phyloP scores from a whole-genome alignment of 2,113 vertebrate genomes.

The Ochotona curzoniae region DNA sequence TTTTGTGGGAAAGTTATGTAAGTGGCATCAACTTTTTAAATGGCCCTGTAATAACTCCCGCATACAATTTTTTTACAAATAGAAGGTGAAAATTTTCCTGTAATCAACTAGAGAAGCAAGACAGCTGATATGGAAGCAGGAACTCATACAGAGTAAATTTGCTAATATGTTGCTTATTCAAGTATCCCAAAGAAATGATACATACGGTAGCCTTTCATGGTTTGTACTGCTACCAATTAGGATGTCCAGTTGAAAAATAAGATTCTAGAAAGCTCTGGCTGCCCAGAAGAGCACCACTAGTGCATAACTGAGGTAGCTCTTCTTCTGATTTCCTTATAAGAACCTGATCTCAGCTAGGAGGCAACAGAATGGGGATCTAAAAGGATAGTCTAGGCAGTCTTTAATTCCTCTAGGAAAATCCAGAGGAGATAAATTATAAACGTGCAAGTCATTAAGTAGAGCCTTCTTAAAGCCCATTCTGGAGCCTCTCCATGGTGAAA shows the following conservation, averaged over 20 bases:
- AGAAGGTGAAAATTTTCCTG: background rate
- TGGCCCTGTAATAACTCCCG: background rate
- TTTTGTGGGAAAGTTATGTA: constrained; percentile 12
- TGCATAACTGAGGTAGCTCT: background rate
- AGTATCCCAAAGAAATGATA: background rate
- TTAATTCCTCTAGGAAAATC: background rate
- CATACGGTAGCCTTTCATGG: background rate
- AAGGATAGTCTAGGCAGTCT: background rate
- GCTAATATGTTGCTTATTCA: background rate
- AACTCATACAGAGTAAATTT: background rate
- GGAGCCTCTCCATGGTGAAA: background rate
- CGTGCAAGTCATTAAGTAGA: background rate
- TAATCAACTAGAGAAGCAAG: background rate
- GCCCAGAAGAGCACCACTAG: background rate
- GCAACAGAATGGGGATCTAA: background rate
- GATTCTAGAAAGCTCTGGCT: background rate
- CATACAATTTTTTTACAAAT: constrained; percentile 18
- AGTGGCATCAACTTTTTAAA: constrained; percentile 28
- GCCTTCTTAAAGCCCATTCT: background rate
- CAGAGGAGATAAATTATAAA: background rate
- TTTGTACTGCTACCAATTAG: background rate
- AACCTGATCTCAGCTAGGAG: background rate
- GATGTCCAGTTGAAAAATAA: constrained; percentile 29
- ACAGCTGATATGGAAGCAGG: background rate
- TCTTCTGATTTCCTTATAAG: background rate